These are phyloP conservation scores for Crambe crambe DNA, from an alignment of 37 sponge, comb jelly and placozoan species.

Conservation along the genomic window DNA sequence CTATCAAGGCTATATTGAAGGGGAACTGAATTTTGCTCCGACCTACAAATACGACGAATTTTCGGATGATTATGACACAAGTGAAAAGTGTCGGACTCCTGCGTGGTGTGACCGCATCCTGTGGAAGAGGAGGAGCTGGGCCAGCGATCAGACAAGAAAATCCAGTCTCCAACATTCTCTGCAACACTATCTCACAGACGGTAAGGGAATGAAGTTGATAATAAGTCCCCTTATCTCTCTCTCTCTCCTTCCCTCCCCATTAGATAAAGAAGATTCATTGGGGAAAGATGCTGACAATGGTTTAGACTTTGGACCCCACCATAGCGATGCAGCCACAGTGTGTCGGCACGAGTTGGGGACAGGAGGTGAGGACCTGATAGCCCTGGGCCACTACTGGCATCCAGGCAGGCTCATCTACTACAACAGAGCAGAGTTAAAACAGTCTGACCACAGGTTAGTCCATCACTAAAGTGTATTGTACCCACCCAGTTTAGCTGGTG, in stretches of 20 bases:
- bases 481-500: not conserved
- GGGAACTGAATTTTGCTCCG: slow-evolving; percentile 89
- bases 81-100: slow-evolving; percentile 95
- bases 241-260: not conserved
- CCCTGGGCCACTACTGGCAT: slow-evolving; percentile 68
- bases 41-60: slow-evolving; percentile 99
- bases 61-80: slow-evolving; percentile 98
- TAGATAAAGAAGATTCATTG: not conserved
- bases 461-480: not conserved
- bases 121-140: slow-evolving; percentile 78
- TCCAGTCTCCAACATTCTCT: not conserved
- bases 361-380: slow-evolving; percentile 33
- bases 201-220: not conserved
- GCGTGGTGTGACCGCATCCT: slow-evolving; percentile 98
- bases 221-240: not conserved
- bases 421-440: slow-evolving; percentile 95
- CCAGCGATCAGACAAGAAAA: not conserved
- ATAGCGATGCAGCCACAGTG: slow-evolving; percentile 46
- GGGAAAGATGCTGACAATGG: not conserved
- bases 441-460: slow-evolving; percentile 95
- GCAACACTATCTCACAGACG: not conserved
- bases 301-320: slow-evolving; percentile 56
- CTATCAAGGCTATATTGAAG: slow-evolving; percentile 92
- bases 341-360: slow-evolving; percentile 34
- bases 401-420: slow-evolving; percentile 90